phyloP scores from a whole-genome alignment of 2,113 vertebrate species.

The Heptranchias perlo region DNA sequence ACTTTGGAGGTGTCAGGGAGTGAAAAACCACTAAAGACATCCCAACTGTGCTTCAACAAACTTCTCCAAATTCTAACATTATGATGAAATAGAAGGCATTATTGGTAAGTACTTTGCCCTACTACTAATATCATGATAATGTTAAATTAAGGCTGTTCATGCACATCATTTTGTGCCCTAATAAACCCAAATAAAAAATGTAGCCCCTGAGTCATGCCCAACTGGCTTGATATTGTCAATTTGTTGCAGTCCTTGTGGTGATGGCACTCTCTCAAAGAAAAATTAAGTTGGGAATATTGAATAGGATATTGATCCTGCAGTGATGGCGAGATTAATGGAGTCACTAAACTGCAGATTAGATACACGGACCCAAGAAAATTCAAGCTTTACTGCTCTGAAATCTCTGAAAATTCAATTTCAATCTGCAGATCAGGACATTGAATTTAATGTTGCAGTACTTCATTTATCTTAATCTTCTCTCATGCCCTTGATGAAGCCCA shows the following conservation, averaged over 20 bases:
- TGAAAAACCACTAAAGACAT: background rate
- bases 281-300: too few species aligned
- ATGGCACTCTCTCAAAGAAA: too few species aligned
- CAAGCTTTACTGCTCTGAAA: background rate
- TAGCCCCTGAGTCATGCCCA: background rate
- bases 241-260: too few species aligned
- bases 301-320: too few species aligned
- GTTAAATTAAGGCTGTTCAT: background rate
- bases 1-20: background rate
- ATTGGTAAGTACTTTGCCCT: background rate
- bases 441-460: background rate
- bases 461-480: slow-evolving; percentile 9
- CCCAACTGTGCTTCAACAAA: background rate
- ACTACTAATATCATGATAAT: background rate
- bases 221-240: too few species aligned
- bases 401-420: background rate
- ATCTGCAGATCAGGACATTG: background rate
- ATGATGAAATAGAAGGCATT: background rate
- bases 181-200: background rate
- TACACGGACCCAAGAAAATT: background rate
- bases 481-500: background rate
- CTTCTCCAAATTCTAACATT: slow-evolving; percentile 4
- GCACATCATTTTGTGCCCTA: background rate
- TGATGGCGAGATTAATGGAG: slow-evolving; percentile 1
- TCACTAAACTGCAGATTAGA: background rate